A percentile compares a stretch with the other conserved stretches of the same genome.
phyloP scores from a whole-genome alignment of 1,140 invertebrate species.

The Linepithema humile region DNA sequence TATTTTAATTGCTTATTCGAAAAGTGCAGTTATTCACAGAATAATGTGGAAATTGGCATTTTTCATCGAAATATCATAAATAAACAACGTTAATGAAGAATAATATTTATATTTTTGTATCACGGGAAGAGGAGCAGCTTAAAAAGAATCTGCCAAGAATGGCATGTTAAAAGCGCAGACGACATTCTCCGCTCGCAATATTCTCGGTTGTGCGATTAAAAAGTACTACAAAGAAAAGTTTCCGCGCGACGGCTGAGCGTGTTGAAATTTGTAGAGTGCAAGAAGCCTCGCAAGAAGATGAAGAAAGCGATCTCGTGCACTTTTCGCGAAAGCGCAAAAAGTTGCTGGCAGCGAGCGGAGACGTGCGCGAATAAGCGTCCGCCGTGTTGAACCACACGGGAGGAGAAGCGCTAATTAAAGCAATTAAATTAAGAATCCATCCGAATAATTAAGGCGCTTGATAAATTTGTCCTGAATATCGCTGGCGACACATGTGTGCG shows the following conservation, averaged over 20 bases:
- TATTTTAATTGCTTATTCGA: too few relatives aligned
- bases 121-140: not conserved
- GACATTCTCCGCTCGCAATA: constrained; percentile 34
- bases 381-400: constrained; percentile 60
- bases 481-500: not conserved
- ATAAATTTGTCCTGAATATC: constrained; percentile 14
- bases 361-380: not conserved
- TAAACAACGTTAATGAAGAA: not conserved
- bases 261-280: constrained; percentile 34
- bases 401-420: constrained; percentile 62
- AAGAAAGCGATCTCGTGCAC: constrained; percentile 18
- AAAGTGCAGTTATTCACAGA: not conserved
- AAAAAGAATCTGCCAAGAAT: constrained; percentile 10
- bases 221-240: constrained; percentile 48
- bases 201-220: constrained; percentile 27
- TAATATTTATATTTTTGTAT: constrained; percentile 20
- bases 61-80: not conserved
- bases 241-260: constrained; percentile 4
- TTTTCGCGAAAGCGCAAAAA: constrained; percentile 36
- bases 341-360: constrained; percentile 6
- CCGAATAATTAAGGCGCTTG: constrained; percentile 71
- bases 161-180: constrained; percentile 3
- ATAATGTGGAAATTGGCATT: not conserved
- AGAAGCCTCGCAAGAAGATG: constrained; percentile 32
- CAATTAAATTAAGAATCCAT: constrained; percentile 75